A percentile compares a stretch with the other conserved stretches of the same genome.
These are phyloP conservation scores for Miichthys miiuy DNA, from an alignment of 2,797 vertebrate genomes.

Conservation along the genomic window DNA sequence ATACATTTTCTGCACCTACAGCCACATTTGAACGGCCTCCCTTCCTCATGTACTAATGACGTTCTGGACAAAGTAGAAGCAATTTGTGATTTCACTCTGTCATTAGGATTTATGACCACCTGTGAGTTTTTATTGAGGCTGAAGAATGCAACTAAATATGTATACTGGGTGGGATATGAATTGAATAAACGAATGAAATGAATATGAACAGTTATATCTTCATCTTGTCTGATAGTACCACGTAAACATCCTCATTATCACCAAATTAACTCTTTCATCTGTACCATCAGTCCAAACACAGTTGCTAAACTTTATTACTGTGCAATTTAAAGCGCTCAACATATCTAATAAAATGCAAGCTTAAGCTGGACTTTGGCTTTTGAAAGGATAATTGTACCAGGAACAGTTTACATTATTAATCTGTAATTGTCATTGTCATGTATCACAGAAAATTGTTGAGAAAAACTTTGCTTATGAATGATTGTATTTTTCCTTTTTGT, in stretches of 20 bases:
- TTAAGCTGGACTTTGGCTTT: slow-evolving; percentile 96
- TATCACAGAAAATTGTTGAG: background rate
- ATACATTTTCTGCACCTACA: background rate
- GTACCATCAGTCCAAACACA: background rate
- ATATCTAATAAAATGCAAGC: slow-evolving; percentile 83
- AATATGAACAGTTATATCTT: background rate
- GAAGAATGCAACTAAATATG: background rate
- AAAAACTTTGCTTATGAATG: slow-evolving; percentile 26
- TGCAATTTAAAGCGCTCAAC: slow-evolving; percentile 29
- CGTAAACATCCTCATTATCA: background rate
- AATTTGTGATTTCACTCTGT: background rate
- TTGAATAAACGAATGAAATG: no score
- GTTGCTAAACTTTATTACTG: slow-evolving; percentile 28
- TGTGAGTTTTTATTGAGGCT: no score
- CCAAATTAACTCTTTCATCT: background rate
- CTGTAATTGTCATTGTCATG: slow-evolving; percentile 21
- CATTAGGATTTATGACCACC: no score
- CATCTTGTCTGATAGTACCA: background rate
- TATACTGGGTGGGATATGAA: background rate
- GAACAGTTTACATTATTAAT: slow-evolving; percentile 14
- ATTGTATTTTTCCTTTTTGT: slow-evolving; percentile 14
- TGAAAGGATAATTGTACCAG: slow-evolving; percentile 23
- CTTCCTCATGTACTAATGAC: background rate
- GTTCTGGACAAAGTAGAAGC: no score
- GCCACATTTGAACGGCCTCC: background rate